Evolutionary conservation across 35 echinoderm and acorn worm species (phyloP).

Genomic region (Hemicentrotus pulcherrimus): DNA sequence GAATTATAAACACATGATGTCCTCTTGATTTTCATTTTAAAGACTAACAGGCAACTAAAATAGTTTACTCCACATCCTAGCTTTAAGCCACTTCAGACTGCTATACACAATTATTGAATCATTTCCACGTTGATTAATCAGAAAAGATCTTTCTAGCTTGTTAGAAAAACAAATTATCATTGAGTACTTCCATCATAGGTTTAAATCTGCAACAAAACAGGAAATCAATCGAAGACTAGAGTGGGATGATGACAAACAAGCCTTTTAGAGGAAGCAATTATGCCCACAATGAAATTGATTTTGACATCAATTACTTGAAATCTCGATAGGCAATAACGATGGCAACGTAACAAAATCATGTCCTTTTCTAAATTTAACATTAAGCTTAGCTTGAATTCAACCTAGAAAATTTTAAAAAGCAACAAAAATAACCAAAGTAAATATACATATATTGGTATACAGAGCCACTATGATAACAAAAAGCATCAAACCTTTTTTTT

Average conservation of each 20-base stretch:
- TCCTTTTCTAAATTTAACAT: no score
- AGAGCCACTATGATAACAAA: no score
- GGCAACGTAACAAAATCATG: no score
- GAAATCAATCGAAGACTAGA: background rate
- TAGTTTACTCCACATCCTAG: no score
- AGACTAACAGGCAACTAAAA: background rate
- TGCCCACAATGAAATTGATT: no score
- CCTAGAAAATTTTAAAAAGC: no score
- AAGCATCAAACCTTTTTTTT: no score
- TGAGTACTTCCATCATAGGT: background rate
- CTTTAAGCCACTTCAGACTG: background rate
- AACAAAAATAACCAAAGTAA: no score
- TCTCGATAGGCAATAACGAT: no score
- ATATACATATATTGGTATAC: no score
- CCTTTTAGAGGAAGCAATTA: background rate
- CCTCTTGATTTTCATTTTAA: background rate
- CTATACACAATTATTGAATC: background rate
- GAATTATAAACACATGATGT: background rate
- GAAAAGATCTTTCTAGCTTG: background rate
- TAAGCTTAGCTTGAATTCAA: no score
- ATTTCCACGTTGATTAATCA: background rate
- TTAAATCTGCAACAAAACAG: background rate
- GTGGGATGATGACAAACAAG: background rate
- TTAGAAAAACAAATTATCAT: conserved; percentile 4
- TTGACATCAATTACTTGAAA: no score